Evolutionary conservation across 1,140 invertebrate genomes (phyloP).

Genomic region (Aplysia californica): DNA sequence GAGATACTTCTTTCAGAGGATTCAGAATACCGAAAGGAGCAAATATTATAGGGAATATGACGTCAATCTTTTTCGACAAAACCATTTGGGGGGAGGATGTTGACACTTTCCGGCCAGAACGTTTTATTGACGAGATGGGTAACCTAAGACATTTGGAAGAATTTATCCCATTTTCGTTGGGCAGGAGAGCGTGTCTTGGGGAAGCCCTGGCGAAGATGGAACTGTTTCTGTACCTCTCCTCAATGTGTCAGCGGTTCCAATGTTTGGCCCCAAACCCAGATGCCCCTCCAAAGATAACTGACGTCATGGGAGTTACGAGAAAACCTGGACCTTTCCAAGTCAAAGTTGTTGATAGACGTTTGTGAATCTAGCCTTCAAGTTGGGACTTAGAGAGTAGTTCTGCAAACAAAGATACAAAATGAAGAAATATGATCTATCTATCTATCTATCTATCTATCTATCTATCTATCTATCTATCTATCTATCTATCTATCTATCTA

Average conservation of each 20-base stretch:
- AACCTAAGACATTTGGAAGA: constrained; percentile 35
- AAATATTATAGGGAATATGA: constrained; percentile 60
- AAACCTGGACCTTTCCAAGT: constrained; percentile 3
- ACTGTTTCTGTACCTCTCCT: constrained; percentile 40
- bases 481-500: no score
- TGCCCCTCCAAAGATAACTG: neutral
- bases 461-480: no score
- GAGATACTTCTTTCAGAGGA: constrained; percentile 49
- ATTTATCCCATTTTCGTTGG: constrained; percentile 23
- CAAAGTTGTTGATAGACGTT: constrained; percentile 1
- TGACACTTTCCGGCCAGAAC: constrained; percentile 76
- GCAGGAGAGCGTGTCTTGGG: constrained; percentile 39
- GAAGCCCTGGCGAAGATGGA: constrained; percentile 47
- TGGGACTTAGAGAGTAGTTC: no score
- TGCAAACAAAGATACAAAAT: no score
- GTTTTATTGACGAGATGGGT: constrained; percentile 66
- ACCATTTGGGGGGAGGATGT: constrained; percentile 75
- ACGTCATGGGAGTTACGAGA: constrained; percentile 10
- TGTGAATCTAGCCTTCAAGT: no score
- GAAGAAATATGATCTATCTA: no score
- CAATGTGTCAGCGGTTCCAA: constrained; percentile 42
- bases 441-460: no score
- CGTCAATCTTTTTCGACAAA: constrained; percentile 59
- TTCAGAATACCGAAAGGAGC: constrained; percentile 59
- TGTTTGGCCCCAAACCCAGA: constrained; percentile 11